Evolutionary conservation across 2,888 invertebrate genomes (phyloP).

Genomic region (Xylota segnis): DNA sequence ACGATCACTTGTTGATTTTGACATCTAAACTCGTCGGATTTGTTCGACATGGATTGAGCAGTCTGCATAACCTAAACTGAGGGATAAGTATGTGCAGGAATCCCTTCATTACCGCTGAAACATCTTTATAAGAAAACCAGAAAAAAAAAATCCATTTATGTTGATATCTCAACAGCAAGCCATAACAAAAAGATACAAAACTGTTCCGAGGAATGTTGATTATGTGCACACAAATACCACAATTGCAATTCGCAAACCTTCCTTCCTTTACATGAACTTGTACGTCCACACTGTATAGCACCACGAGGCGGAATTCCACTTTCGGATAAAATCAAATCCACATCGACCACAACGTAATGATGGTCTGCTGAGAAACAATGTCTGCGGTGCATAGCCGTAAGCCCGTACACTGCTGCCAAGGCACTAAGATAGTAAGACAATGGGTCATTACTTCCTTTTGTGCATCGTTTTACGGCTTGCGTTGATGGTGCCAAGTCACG

Average conservation of each 20-base stretch:
- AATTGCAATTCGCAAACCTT: slow-evolving; percentile 13
- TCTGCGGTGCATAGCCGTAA: slow-evolving; percentile 39
- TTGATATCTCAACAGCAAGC: neutral
- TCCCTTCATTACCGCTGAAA: too few relatives aligned
- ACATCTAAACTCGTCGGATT: too few relatives aligned
- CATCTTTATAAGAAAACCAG: too few relatives aligned
- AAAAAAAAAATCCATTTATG: too few relatives aligned
- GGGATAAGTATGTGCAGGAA: too few relatives aligned
- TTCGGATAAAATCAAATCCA: slow-evolving; percentile 73
- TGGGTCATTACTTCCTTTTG: slow-evolving; percentile 74
- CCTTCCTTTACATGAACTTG: neutral
- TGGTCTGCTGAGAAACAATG: slow-evolving; percentile 8
- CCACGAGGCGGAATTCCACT: slow-evolving; percentile 72
- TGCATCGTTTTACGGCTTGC: slow-evolving; percentile 38
- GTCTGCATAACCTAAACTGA: too few relatives aligned
- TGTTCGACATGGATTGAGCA: too few relatives aligned
- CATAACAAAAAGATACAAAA: slow-evolving; percentile 9
- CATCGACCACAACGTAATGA: slow-evolving; percentile 43
- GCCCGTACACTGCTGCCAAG: slow-evolving; percentile 44
- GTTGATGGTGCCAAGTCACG: slow-evolving; percentile 71
- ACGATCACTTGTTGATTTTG: too few relatives aligned
- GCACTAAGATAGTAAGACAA: slow-evolving; percentile 72
- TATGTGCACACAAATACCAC: slow-evolving; percentile 16
- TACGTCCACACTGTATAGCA: slow-evolving; percentile 1
- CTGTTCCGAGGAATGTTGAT: slow-evolving; percentile 14